phyloP scores from a whole-genome alignment of 2,888 invertebrate species.

The Helobdella robusta region DNA sequence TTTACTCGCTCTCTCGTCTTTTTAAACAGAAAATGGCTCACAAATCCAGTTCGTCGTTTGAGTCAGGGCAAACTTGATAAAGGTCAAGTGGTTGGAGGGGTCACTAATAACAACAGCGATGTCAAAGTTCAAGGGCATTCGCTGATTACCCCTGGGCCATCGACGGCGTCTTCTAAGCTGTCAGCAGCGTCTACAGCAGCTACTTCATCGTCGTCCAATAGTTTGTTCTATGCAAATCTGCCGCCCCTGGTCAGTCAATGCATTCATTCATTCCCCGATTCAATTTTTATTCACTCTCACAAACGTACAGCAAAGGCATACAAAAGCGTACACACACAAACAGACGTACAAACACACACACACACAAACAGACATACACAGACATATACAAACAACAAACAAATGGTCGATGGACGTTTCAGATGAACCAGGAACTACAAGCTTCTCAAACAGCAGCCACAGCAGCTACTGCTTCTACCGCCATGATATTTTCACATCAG shows the following conservation, averaged over 20 bases:
- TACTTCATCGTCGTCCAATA: neutral
- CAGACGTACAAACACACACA: too few species aligned
- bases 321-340: too few species aligned
- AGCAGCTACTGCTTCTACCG: neutral
- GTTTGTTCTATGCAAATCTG: conserved; percentile 16
- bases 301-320: too few species aligned
- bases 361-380: too few species aligned
- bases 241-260: too few species aligned
- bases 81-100: conserved; percentile 28
- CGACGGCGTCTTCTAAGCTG: neutral
- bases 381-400: too few species aligned
- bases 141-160: neutral
- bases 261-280: too few species aligned
- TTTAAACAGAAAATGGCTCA: conserved; percentile 78
- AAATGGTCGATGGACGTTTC: too few species aligned
- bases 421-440: conserved; percentile 13
- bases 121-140: too few species aligned
- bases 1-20: too few species aligned
- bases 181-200: neutral
- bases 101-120: neutral
- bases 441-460: neutral
- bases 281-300: too few species aligned
- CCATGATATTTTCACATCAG: neutral
- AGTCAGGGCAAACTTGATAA: conserved; percentile 80
- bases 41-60: conserved; percentile 73